These are phyloP conservation scores for Muscicapa striata DNA, from an alignment of 2,797 vertebrate species.

Conservation along the genomic window DNA sequence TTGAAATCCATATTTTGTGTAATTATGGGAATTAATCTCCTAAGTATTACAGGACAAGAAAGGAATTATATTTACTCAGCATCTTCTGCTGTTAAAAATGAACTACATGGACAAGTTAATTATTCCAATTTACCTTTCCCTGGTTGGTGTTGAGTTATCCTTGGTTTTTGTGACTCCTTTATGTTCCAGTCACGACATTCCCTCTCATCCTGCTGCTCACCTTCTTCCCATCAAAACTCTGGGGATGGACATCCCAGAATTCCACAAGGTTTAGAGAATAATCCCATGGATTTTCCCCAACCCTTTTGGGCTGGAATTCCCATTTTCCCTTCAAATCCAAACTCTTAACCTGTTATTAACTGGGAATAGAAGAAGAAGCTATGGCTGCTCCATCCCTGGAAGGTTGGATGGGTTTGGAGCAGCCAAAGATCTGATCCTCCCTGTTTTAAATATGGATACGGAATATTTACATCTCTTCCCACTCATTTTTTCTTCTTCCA, in stretches of 20 bases:
- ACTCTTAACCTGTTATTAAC: not conserved
- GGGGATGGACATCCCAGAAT: not conserved
- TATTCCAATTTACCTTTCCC: not conserved
- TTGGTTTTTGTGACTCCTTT: not conserved
- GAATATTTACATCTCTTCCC: not conserved
- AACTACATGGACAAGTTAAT: not conserved
- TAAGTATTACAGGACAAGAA: not conserved
- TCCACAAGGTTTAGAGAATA: not conserved
- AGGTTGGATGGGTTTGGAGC: not conserved
- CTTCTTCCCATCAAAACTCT: not conserved
- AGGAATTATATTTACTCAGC: not conserved
- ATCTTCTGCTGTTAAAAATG: not conserved
- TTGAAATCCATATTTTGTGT: not conserved
- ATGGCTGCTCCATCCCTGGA: not conserved
- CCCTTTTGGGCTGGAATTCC: not conserved
- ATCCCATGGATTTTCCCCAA: not conserved
- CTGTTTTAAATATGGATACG: not conserved
- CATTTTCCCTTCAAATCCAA: not conserved
- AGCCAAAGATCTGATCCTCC: not conserved
- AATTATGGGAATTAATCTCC: not conserved
- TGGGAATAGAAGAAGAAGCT: not conserved
- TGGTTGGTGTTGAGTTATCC: not conserved
- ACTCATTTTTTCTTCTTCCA: not conserved
- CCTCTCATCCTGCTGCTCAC: not conserved
- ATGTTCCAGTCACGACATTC: accelerated